Evolutionary conservation across 35 echinoderm and acorn worm species (phyloP).

Genomic region (Lytechinus pictus): DNA sequence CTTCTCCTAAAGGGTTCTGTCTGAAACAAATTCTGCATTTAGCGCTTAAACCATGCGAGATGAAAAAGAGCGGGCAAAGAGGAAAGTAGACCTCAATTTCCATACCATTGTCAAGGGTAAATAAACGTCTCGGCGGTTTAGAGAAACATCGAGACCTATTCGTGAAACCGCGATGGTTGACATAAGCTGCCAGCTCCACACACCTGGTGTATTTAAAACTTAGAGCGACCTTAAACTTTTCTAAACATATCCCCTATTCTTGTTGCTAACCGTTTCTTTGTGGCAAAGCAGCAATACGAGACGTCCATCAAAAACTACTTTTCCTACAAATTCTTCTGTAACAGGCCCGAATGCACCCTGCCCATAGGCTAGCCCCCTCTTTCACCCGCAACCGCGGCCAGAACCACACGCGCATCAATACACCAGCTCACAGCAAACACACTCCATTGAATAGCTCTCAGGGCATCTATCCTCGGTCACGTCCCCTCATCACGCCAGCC

Average conservation of each 20-base stretch:
- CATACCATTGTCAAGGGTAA: slow-evolving; percentile 52
- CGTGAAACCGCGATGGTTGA: slow-evolving; percentile 19
- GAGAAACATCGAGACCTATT: slow-evolving; percentile 24
- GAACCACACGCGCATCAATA: slow-evolving; percentile 43
- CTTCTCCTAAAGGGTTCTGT: slow-evolving; percentile 14
- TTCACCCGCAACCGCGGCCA: slow-evolving; percentile 32
- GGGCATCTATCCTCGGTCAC: slow-evolving; percentile 41
- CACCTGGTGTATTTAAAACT: slow-evolving; percentile 52
- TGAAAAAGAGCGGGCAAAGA: not conserved
- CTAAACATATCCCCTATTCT: slow-evolving; percentile 40
- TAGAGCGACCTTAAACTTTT: slow-evolving; percentile 45
- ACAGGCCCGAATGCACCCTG: not conserved
- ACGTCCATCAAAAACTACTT: slow-evolving; percentile 50
- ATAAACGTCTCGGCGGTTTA: slow-evolving; percentile 54
- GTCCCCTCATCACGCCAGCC: not conserved
- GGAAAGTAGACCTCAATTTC: slow-evolving; percentile 22
- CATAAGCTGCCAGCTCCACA: slow-evolving; percentile 49
- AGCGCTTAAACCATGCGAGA: not conserved
- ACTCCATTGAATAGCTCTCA: slow-evolving; percentile 44
- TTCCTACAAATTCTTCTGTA: slow-evolving; percentile 38
- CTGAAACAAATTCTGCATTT: not conserved
- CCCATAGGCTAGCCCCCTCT: slow-evolving; percentile 29
- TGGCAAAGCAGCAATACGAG: slow-evolving; percentile 50
- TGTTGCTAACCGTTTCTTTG: not conserved
- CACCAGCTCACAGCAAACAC: slow-evolving; percentile 48